Conservation (phyloP, 2,888 invertebrate species). For the Gibbula magus region DNA sequence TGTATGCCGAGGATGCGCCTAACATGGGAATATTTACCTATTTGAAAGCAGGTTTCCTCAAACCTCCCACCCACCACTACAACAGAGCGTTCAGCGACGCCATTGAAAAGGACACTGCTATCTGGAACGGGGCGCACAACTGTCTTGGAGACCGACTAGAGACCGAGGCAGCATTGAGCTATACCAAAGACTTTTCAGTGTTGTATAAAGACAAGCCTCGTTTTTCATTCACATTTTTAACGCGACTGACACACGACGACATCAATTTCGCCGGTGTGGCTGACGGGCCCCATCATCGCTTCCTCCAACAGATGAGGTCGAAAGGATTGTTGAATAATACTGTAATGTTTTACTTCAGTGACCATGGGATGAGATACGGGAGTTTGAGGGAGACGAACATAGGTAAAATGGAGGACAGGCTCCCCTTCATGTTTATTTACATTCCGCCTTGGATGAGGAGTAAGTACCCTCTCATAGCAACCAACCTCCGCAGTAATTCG, state of each 20-base stretch:
- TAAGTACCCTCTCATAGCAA: conserved; percentile 80
- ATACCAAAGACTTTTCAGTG: conserved; percentile 79
- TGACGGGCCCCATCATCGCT: conserved; percentile 80
- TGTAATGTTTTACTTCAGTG: conserved; percentile 80
- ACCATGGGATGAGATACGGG: conserved; percentile 83
- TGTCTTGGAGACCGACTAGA: conserved; percentile 84
- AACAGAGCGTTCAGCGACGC: conserved; percentile 84
- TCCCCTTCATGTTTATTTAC: conserved; percentile 85
- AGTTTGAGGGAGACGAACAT: conserved; percentile 88
- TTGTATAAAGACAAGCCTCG: conserved; percentile 79
- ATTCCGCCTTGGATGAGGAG: conserved; percentile 84
- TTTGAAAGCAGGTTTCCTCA: conserved; percentile 80
- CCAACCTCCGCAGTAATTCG: conserved; percentile 82
- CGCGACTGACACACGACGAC: conserved; percentile 88
- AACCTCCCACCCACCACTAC: too few relatives aligned
- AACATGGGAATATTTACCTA: conserved; percentile 88
- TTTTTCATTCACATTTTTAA: conserved; percentile 90
- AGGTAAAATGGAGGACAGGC: conserved; percentile 85
- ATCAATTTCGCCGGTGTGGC: conserved; percentile 86
- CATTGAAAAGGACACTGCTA: conserved; percentile 65
- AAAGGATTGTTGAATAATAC: conserved; percentile 48
- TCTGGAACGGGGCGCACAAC: conserved; percentile 44
- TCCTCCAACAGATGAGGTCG: conserved; percentile 77
- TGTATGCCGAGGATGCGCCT: conserved; percentile 80
- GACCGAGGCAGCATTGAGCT: conserved; percentile 84